A percentile compares a stretch with the other conserved stretches of the same genome.
Evolutionary conservation across 2,888 invertebrate species (phyloP).

Genomic region (Eupsilia transversa): DNA sequence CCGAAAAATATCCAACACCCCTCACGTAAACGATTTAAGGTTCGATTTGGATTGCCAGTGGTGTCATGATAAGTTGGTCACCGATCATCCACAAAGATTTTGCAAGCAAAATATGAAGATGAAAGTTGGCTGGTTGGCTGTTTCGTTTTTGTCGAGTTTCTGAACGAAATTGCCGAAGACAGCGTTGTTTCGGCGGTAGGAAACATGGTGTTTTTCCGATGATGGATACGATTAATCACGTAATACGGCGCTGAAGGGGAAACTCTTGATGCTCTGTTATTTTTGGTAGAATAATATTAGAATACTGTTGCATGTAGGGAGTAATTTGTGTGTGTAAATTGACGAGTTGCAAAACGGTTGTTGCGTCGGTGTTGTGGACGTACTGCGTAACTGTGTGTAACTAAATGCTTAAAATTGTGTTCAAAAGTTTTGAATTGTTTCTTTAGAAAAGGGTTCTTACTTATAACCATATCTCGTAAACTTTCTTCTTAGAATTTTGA

Average conservation of each 20-base stretch:
- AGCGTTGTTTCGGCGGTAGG: slow-evolving; percentile 62
- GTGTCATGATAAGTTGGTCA: slow-evolving; percentile 54
- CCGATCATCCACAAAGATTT: slow-evolving; percentile 72
- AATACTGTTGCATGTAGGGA: slow-evolving; percentile 1
- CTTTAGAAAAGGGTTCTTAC: not conserved
- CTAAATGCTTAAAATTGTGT: not conserved
- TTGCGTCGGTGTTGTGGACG: too few relatives aligned
- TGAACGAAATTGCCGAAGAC: slow-evolving; percentile 71
- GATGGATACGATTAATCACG: slow-evolving; percentile 71
- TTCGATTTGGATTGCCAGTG: not conserved
- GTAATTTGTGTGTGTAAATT: not conserved
- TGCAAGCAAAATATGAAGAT: slow-evolving; percentile 76
- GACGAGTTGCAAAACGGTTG: not conserved
- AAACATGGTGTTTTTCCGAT: slow-evolving; percentile 65
- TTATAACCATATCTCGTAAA: not conserved
- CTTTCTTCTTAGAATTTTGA: not conserved
- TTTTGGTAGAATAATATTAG: slow-evolving; percentile 41
- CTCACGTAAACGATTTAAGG: rapidly evolving
- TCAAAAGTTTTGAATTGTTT: not conserved
- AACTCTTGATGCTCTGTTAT: slow-evolving; percentile 55
- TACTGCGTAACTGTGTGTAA: not conserved
- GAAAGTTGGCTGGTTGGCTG: slow-evolving; percentile 72
- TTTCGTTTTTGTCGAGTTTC: slow-evolving; percentile 72
- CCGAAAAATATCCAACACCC: not conserved
- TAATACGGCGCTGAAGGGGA: slow-evolving; percentile 66